Evolutionary conservation across 2,113 vertebrate genomes (phyloP).

Genomic region (Progne subis): DNA sequence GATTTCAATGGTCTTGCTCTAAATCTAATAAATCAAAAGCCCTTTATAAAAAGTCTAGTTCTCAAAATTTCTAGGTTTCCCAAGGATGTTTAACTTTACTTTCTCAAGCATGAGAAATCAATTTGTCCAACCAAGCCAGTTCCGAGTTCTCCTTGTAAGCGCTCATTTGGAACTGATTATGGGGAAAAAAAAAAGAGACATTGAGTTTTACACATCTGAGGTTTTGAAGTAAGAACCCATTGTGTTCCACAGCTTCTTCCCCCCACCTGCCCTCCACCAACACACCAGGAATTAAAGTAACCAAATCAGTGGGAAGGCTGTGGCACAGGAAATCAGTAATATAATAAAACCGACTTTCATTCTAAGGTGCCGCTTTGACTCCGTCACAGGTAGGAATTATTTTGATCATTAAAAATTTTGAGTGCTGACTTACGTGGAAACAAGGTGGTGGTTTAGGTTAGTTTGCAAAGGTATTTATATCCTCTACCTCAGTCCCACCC

Average conservation of each 20-base stretch:
- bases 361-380: neutral
- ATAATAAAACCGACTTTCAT: neutral
- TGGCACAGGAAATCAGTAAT: neutral
- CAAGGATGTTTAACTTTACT: conserved; percentile 16
- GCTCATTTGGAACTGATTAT: conserved; percentile 77
- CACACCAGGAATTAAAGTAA: neutral
- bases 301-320: neutral
- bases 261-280: neutral
- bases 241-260: neutral
- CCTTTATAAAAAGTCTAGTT: conserved; percentile 37
- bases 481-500: neutral
- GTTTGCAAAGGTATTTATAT: neutral
- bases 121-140: conserved; percentile 62
- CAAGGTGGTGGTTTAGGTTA: neutral
- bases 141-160: conserved; percentile 57
- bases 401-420: neutral
- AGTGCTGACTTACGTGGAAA: neutral
- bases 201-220: conserved; percentile 59
- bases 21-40: conserved; percentile 54
- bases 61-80: conserved; percentile 34
- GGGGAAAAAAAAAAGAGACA: conserved; percentile 10
- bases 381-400: neutral
- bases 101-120: conserved; percentile 60
- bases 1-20: conserved; percentile 29
- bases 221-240: conserved; percentile 48